Conservation (phyloP, 2,113 vertebrate species). For the Mixornis gularis region DNA sequence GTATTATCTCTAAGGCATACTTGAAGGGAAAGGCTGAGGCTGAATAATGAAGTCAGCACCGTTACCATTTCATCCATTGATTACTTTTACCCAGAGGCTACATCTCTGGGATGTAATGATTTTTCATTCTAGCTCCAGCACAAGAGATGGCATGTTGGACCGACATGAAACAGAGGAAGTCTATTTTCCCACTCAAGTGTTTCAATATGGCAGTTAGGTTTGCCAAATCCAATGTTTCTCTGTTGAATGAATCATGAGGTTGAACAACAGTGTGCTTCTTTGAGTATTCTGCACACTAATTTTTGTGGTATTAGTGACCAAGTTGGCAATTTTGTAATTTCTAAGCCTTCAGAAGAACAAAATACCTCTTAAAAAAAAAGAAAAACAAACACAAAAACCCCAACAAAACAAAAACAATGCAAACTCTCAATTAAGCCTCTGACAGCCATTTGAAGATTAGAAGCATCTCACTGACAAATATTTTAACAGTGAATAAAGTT, state of each 20-base stretch:
- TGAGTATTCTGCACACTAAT: neutral
- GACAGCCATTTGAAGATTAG: neutral
- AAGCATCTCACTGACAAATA: neutral
- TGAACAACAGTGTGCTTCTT: neutral
- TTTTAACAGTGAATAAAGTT: neutral
- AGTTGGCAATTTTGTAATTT: neutral
- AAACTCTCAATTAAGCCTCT: neutral
- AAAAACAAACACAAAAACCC: neutral
- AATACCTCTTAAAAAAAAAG: neutral
- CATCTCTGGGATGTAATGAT: neutral
- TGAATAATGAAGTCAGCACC: neutral
- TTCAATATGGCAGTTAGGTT: neutral
- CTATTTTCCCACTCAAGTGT: neutral
- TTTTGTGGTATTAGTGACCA: neutral
- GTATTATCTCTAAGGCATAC: neutral
- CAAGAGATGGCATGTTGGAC: neutral
- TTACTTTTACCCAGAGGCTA: slow-evolving; percentile 6
- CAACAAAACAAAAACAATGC: neutral
- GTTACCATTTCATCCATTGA: neutral
- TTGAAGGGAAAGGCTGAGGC: neutral
- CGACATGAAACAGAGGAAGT: neutral
- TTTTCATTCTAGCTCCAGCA: neutral
- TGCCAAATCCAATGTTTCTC: neutral
- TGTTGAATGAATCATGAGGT: neutral
- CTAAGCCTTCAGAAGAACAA: neutral